Base-by-base conservation (phyloP, 2,113 vertebrate species). In the Chaetura pelagica region DNA sequence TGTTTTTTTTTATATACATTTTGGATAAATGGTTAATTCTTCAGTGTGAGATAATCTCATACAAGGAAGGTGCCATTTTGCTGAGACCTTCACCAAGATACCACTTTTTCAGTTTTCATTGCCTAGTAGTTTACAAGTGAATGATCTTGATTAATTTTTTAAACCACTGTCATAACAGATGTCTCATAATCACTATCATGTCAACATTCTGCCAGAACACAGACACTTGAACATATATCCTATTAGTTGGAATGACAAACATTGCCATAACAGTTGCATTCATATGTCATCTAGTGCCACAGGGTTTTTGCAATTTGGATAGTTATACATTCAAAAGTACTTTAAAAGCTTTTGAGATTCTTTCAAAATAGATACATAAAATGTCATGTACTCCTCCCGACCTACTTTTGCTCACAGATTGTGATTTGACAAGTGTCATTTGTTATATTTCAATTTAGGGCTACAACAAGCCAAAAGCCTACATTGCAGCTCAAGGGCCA, bases 401-500 rank as follows among this genome's bases (percentile, higher is more conserved):
- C 67, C 19, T 77, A 35, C n/a, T 76, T 92, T 82, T 90, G 44
- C 32, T 93, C 3, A 0, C 2, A 9, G 58, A 93, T 64, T 95
- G 69, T 34, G 85, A 59, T 93, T 73, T 97, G 86, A 81, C 26
- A 35, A 66, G 68, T 90, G 73, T 87, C 35, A 35, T 91, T 79
- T 87, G 59, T 91, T 93, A 2, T 95, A 40, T 97, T 54, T 96
- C 85, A 94, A 80, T 96, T 66, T 97, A 99, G 99, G 99, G 99
- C n/a, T 99, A 99, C 97, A 99, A 99, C 95, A 98, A 98, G 95
- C 97, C 98, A n/a, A 98, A 98, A 97, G 98, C 98, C 59, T 99
- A 99, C 96, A 99, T 99, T 87, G 99, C 99, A n/a, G 98, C 99
- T 95, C 99, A 99, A 97, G 99, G 99, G 14, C 99, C 99, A 21